A percentile compares a stretch with the other conserved stretches of the same genome.
These are phyloP conservation scores for Drosophila quinaria DNA, from an alignment of 2,888 invertebrate genomes.

Conservation along the genomic window DNA sequence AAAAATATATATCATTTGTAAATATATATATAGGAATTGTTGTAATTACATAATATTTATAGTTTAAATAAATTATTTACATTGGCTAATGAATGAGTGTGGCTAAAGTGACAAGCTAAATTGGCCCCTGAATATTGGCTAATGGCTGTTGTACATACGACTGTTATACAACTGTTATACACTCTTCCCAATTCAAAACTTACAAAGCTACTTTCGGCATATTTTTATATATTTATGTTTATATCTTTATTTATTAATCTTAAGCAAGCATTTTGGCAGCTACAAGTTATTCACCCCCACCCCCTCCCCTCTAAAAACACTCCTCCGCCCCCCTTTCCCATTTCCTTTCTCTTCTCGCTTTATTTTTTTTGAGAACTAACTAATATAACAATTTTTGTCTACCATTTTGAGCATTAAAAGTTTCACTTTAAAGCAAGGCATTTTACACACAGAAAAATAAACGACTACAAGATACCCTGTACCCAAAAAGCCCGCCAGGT, in stretches of 20 bases:
- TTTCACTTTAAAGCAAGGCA: constrained; percentile 75
- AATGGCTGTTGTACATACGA: constrained; percentile 42
- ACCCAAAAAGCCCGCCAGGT: not conserved
- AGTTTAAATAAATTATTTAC: constrained; percentile 52
- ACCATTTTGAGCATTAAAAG: constrained; percentile 75
- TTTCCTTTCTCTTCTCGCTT: not conserved
- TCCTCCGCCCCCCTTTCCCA: not conserved
- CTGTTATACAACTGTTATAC: constrained; percentile 10
- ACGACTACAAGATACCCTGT: constrained; percentile 14
- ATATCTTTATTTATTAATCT: constrained; percentile 17
- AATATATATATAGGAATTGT: constrained; percentile 45
- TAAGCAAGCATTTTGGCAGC: constrained; percentile 57
- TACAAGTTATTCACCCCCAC: constrained; percentile 30
- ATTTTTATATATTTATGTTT: not conserved
- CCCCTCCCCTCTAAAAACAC: not conserved
- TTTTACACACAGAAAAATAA: constrained; percentile 10
- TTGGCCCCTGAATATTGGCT: constrained; percentile 41
- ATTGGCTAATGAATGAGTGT: constrained; percentile 51
- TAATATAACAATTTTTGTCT: constrained; percentile 55
- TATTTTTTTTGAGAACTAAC: constrained; percentile 14
- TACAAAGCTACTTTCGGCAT: constrained; percentile 27
- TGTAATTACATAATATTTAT: constrained; percentile 16
- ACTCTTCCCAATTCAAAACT: constrained; percentile 6
- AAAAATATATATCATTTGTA: constrained; percentile 16
- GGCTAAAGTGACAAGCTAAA: constrained; percentile 33